A percentile compares a stretch with the other conserved stretches of the same genome.
These are phyloP conservation scores for Neoseiulus cucumeris DNA, from an alignment of 1,140 invertebrate species.

Conservation along the genomic window DNA sequence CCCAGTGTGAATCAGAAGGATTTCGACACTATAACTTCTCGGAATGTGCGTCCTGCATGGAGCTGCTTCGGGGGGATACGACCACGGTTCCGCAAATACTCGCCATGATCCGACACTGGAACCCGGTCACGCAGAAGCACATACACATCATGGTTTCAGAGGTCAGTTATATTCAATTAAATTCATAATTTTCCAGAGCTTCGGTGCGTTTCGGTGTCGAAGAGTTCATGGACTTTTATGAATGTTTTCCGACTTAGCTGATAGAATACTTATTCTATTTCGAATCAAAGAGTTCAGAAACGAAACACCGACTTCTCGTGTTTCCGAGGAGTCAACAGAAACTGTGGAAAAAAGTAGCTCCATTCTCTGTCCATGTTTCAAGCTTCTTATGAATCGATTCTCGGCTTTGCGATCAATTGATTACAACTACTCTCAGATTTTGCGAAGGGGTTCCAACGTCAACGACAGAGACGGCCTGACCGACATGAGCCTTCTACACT, in stretches of 20 bases:
- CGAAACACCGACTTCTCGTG: too few relatives aligned
- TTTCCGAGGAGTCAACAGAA: too few relatives aligned
- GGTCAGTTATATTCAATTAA: slow-evolving; percentile 23
- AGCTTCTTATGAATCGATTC: too few relatives aligned
- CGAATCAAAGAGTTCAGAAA: too few relatives aligned
- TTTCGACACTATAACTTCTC: slow-evolving; percentile 5
- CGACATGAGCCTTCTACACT: slow-evolving; percentile 38
- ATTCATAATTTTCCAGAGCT: too few relatives aligned
- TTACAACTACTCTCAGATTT: slow-evolving; percentile 25
- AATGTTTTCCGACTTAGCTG: too few relatives aligned
- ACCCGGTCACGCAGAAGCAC: slow-evolving; percentile 33
- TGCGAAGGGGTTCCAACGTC: slow-evolving; percentile 30
- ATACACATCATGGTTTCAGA: slow-evolving; percentile 31
- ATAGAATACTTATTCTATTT: too few relatives aligned
- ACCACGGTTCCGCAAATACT: slow-evolving; percentile 33
- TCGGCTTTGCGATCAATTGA: too few relatives aligned
- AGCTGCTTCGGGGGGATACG: slow-evolving; percentile 26
- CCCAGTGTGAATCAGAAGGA: not conserved
- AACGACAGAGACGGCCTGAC: slow-evolving; percentile 36
- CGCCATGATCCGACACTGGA: slow-evolving; percentile 36
- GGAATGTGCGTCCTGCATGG: slow-evolving; percentile 22
- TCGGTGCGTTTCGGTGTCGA: too few relatives aligned
- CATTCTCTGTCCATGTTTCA: too few relatives aligned
- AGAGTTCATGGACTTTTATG: too few relatives aligned
- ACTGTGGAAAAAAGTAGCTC: too few relatives aligned